Conservation (phyloP, 2,888 invertebrate species). For the Sinohyriopsis cumingii region DNA sequence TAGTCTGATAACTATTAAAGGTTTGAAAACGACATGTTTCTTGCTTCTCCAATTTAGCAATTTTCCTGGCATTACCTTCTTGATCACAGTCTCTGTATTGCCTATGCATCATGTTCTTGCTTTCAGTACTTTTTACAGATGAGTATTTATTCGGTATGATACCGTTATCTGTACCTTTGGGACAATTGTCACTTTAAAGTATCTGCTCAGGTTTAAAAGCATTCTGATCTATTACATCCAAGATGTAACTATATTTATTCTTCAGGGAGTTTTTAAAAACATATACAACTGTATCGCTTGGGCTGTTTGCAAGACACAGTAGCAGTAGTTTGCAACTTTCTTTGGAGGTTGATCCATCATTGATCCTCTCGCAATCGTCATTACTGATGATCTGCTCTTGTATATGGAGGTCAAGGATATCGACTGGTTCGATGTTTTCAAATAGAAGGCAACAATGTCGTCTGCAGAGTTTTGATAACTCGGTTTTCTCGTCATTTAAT, state of each 20-base stretch:
- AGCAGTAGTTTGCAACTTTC: slow-evolving; percentile 10
- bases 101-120: too few relatives aligned
- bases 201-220: neutral
- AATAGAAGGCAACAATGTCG: slow-evolving; percentile 8
- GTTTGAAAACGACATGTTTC: neutral
- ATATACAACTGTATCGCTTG: neutral
- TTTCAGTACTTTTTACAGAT: too few relatives aligned
- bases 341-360: slow-evolving; percentile 2
- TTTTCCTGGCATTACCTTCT: neutral
- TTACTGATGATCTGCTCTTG: slow-evolving; percentile 11
- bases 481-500: neutral
- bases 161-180: neutral
- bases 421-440: slow-evolving; percentile 16
- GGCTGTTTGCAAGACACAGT: slow-evolving; percentile 1
- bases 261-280: slow-evolving; percentile 4
- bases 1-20: too few relatives aligned
- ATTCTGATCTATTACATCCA: neutral
- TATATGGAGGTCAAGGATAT: slow-evolving; percentile 12
- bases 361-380: slow-evolving; percentile 13
- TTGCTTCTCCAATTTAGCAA: neutral
- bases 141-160: too few relatives aligned
- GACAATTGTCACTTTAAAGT: neutral
- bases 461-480: slow-evolving; percentile 2
- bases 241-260: slow-evolving; percentile 7
- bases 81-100: too few relatives aligned